Base-by-base conservation (phyloP, 2,888 invertebrate genomes). In the Drosophila anomalata region DNA sequence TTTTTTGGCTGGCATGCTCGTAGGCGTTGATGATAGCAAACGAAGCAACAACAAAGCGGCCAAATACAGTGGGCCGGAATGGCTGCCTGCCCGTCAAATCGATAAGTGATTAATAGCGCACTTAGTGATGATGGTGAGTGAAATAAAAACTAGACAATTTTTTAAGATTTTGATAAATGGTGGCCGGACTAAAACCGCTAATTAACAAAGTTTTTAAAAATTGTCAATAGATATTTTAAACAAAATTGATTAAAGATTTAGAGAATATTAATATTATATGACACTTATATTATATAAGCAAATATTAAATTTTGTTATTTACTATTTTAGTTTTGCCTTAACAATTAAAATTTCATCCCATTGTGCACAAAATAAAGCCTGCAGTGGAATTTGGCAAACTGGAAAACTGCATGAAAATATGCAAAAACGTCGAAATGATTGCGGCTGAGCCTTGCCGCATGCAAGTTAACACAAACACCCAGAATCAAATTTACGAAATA, bases 391-490 rank as follows among this genome's bases (percentile, higher is more conserved):
- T 73, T 81, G 84, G 76, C 85, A 84, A 79, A 73, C 82, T 78
- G 82, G 73, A 70, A 87, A 82, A 60, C 77, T 78, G 82, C 82
- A 81, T 72, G 73, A 81, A 84, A 83, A 87, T 83, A 87, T 87
- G 82, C 87, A 84, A 83, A 83, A 82, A 77, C 82, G 73, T 72
- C 72, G 85, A 87, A 87, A 87, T 87, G 87, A 83, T 87, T 84
- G 87, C 82, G 87, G 79, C 87, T 77, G 74, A 83, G 78, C 81
- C 76, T 69, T 69, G 63, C 80, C 69, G 75, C 73, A 78, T 76
- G 70, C 67, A 24, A 24, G 22, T 24, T 24, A 24, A 24, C 22
- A 4, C 22, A 24, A 24, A 24, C 22, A 4, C 22, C 22, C 22
- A 24, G 22, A 5, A 24, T 24, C 22, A 24, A 24, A 24, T 24